Evolutionary conservation across 2,797 vertebrate genomes (phyloP), one percentile per base, ranked within the genome.

Genomic region (Spinibarbus caldwelli): DNA sequence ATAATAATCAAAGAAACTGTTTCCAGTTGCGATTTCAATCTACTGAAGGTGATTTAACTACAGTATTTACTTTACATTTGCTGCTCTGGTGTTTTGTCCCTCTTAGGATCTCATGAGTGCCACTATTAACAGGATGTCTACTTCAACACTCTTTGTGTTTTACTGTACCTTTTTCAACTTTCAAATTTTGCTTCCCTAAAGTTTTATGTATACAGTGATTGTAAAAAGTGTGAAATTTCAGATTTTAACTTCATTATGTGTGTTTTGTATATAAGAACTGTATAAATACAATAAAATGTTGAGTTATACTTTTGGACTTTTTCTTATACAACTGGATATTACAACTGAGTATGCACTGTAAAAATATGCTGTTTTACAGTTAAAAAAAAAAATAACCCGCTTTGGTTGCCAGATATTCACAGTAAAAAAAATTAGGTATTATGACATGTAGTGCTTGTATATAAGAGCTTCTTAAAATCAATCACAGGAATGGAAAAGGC

Each of bases 181-280:
- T 45, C 29, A 21, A 45, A 19, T 83, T 78, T 75, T 68, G 57
- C 45, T 75, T 83, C 29, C 52, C 31, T 70, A 29, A 41, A 29
- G 68, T 78, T 85, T 75, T 66, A 86, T 82, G 70, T 82, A 72
- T 80, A 12, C 86, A 38, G 72, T 90, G 76, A 86, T 78, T 90
- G 89, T 91, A 91, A 84, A 90, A 89, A 88, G 88, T 87, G 86
- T 90, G 86, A 89, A 90, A 54, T 90, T 85, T 66, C 64, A 57
- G 72, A 90, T 85, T 67, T 67, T 62, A 86, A 87, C 86, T 90
- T 86, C 91, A 90, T 90, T 93, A 89, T 93, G 91, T 89, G 71
- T 92, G 92, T 93, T 94, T 90, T 95, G 94, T 95, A 95, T 93
- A 95, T 95, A 92, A 92, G 92, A 95, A 91, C 92, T 95, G 93